These are phyloP conservation scores for Muscicapa striata DNA, from an alignment of 2,797 vertebrate species.

Conservation along the genomic window DNA sequence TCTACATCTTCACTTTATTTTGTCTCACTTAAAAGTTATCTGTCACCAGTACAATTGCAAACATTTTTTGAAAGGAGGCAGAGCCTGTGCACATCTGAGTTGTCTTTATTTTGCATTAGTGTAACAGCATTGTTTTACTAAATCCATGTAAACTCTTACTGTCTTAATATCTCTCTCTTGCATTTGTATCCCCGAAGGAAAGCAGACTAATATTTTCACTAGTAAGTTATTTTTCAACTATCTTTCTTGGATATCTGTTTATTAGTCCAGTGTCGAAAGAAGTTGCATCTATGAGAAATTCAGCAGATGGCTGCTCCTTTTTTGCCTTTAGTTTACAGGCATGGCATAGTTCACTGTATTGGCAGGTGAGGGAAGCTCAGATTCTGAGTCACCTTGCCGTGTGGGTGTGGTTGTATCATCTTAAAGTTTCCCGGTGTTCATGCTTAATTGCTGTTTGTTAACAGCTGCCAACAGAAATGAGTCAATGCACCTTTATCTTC, in stretches of 20 bases:
- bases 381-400: slow-evolving; percentile 37
- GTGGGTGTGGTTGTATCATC: slow-evolving; percentile 52
- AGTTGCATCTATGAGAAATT: background rate
- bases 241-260: background rate
- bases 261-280: background rate
- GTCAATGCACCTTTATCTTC: slow-evolving; percentile 28
- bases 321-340: background rate
- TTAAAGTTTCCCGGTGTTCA: slow-evolving; percentile 20
- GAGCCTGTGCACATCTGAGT: background rate
- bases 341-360: background rate
- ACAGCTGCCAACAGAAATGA: slow-evolving; percentile 45
- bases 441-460: slow-evolving; percentile 51
- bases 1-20: background rate
- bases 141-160: background rate
- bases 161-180: background rate
- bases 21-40: background rate
- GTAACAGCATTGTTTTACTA: background rate
- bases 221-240: background rate
- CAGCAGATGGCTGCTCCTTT: background rate
- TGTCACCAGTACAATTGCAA: background rate
- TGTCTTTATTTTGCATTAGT: background rate
- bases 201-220: background rate
- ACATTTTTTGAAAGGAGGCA: background rate
- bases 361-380: background rate
- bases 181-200: background rate